Evolutionary conservation across 2,113 vertebrate species (phyloP), one percentile per base, ranked within the genome.

Genomic region (Maccullochella peelii): DNA sequence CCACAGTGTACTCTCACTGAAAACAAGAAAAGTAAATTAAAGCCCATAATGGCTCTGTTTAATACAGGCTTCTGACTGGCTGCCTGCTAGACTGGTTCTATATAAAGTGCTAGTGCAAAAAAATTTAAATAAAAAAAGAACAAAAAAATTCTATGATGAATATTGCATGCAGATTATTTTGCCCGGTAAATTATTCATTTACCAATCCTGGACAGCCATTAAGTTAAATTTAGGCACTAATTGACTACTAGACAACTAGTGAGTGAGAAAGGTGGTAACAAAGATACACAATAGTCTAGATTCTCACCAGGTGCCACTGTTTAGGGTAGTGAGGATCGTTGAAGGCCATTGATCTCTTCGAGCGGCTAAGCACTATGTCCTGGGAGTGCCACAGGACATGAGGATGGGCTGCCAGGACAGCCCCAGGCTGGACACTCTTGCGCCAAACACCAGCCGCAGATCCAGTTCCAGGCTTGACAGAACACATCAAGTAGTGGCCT

Each of bases 291-390:
- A 15, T 12, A 2, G 10, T 14, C 20, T 14, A 49, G 2, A 67
- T 27, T 33, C 98, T 97, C 89, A 99, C 98, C 97, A 99, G 94
- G 20, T 99, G 98, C 98, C 98, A 99, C 90, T 99, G 98, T 80
- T 95, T 95, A 0, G 97, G 97, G 85, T 96, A 99, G 78, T 96
- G 96, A 82, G 98, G 98, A 73, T 99, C 98, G 2, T 99, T 99
- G 94, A 99, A 99, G 88, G 94, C 94, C 95, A 99, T 44, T 8
- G 96, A 93, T 87, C 98, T 96, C 90, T 99, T 99, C 42, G 97
- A 96, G 47, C 98, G 95, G 42, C 96, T 97, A 57, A 99, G 96
- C 10, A 97, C 89, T 67, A 89, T 95, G 89, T 99, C 97, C 62
- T 97, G 95, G 0, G 97, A 97, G 89, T 97, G 96, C 98, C 98